Evolutionary conservation across 1,140 invertebrate genomes (phyloP), one percentile per base, ranked within the genome.

Genomic region (Bombus confusus): DNA sequence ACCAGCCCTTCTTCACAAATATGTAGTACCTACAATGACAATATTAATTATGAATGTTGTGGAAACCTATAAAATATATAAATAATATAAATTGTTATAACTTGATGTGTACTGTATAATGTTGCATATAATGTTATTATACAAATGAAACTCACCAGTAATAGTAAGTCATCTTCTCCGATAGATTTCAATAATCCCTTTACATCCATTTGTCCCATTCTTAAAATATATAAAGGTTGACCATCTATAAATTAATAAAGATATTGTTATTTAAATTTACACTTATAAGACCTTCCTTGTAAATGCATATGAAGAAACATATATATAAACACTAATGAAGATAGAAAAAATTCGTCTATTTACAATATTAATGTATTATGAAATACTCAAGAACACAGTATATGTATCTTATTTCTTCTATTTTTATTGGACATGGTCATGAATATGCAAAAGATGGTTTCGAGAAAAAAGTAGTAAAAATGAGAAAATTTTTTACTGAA

Each of bases 181-280:
- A 99, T 97, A 28, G 98, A 98, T 94, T 99, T 98, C 68, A 99
- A 96, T 86, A 99, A 94, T 9, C 98, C 98, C 95, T 99, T 99
- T 10, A 99, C 98, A 95, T 99, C 98, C 97, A 99, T 98, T 95
- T 99, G 98, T 2, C 98, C 98, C 68, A 98, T 94, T 86, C 98
- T 96, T 31, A 99, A 95, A 83, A 99, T 96, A 94, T 98, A 99
- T 76, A 99, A 95, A 47, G 99, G 99, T 90, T 98, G 96, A 28
- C 98, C 98, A 95, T 98, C 98, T 98, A 93, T 87, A 78, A 86
- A 93, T 82, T 43, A 87, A 90, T 82, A 84, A 80, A 89, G 66
- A 52, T 22, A 22, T 52, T 5, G 18, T 52, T 22, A 52, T 52
- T 52, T 52, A 52, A 52, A 22, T 52, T 52, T 52, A 22, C 6